Evolutionary conservation across 2,888 invertebrate species (phyloP), one percentile per base, ranked within the genome.

Genomic region (Timandra comae): DNA sequence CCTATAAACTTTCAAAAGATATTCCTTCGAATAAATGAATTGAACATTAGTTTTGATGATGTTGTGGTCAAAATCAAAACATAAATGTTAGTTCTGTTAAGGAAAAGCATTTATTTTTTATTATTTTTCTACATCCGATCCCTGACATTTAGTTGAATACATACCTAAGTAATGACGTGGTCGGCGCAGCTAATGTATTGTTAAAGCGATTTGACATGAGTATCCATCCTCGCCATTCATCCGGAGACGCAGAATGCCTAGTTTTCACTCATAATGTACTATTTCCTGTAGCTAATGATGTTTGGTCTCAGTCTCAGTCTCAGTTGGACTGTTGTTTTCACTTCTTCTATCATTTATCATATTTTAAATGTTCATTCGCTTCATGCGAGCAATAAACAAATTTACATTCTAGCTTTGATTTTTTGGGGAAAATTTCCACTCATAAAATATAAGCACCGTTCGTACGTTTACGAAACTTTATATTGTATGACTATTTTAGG

Each of bases 231-330:
- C 48, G 37, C 33, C 33, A 38, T 54, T 62, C 55, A 50, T 51
- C 57, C 51, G 46, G 52, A 63, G 58, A 63, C 54, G 50, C 48
- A 52, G 55, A 56, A 55, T 59, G 56, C 54, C 44, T 48, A 50
- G 64, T 62, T 65, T 67, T 63, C 64, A 57, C 67, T 61, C 49
- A 47, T 66, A 61, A 65, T 58, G 48, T 55, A 58, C 49, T 45
- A 56, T 62, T 69, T 70, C 68, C 63, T 65, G 61, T 47, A 43
- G 45, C 43, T 67, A 68, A 67, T 63, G 64, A 63, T 47, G 50
- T 46, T 52, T 56, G 49, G 51, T 57, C 40, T 10, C 22, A 9
- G 9, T 22, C 22, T n/a, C n/a, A 4, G 11, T 24, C 38, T 34
- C 41, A 49, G 45, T 40, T 35, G 16, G 46, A 38, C 47, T 49